phyloP scores from a whole-genome alignment of 2,113 vertebrate species.

The Salvator merianae region DNA sequence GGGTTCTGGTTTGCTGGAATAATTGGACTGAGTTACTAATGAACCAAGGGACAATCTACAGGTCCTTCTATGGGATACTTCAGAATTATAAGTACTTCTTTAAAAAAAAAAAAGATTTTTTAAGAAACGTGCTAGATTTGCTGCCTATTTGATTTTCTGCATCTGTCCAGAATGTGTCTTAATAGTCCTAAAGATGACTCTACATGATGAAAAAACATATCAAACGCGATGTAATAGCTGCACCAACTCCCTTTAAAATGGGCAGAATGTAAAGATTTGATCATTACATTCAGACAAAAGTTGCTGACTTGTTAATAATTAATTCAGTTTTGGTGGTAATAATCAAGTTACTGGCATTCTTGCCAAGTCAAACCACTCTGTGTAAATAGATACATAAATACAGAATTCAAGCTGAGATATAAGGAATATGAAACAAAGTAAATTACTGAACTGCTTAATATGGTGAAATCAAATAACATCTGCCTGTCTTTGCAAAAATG shows the following conservation, averaged over 20 bases:
- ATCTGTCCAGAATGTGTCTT: background rate
- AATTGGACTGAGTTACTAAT: background rate
- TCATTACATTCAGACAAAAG: constrained; percentile 56
- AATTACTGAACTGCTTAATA: background rate
- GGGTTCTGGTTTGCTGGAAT: constrained; percentile 45
- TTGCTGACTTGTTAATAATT: constrained; percentile 55
- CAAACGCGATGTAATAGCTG: constrained; percentile 32
- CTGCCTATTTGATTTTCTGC: constrained; percentile 14
- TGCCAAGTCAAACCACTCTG: constrained; percentile 48
- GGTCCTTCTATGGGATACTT: constrained; percentile 31
- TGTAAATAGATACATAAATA: constrained; percentile 56
- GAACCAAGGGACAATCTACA: constrained; percentile 51
- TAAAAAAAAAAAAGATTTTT: constrained; percentile 12
- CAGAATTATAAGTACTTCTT: constrained; percentile 50
- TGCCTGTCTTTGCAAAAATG: background rate
- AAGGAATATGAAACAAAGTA: background rate
- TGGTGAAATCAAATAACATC: background rate
- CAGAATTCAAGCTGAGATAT: constrained; percentile 11
- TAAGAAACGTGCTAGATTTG: background rate
- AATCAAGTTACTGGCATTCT: constrained; percentile 38
- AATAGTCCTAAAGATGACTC: constrained; percentile 37
- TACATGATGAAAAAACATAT: constrained; percentile 23
- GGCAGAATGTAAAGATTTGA: constrained; percentile 58
- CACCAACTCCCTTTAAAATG: constrained; percentile 37
- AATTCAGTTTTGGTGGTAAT: constrained; percentile 22